Evolutionary conservation across 2,113 vertebrate species (phyloP).

Genomic region (Callorhinus ursinus): DNA sequence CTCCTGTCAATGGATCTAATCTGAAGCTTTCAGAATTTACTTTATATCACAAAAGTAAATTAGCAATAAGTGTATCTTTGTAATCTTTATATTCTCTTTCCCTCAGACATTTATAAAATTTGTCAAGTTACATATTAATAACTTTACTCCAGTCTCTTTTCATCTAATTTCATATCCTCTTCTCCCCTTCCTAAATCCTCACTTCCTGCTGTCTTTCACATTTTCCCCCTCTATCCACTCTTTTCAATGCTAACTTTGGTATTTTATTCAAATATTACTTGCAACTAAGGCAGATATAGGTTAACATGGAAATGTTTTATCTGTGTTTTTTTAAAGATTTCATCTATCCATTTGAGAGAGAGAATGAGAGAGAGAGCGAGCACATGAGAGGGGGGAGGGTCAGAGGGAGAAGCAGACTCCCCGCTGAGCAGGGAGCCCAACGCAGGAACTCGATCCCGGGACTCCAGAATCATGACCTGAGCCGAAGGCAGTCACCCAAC

Average conservation of each 20-base stretch:
- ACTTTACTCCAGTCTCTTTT: not conserved
- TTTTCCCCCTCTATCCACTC: not conserved
- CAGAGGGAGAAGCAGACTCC: too few relatives aligned
- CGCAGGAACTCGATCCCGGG: too few relatives aligned
- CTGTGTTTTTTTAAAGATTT: not conserved
- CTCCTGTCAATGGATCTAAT: not conserved
- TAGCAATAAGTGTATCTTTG: not conserved
- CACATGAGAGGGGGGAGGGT: too few relatives aligned
- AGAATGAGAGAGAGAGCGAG: too few relatives aligned
- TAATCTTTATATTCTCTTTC: not conserved
- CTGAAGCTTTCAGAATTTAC: not conserved
- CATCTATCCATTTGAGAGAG: too few relatives aligned
- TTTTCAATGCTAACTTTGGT: not conserved
- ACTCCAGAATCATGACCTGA: too few relatives aligned
- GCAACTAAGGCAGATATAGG: not conserved
- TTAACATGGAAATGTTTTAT: not conserved
- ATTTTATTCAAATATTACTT: constrained; percentile 14
- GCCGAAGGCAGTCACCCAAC: too few relatives aligned
- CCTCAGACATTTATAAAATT: constrained; percentile 12
- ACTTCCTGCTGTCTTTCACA: not conserved
- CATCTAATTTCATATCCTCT: not conserved
- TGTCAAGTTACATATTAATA: not conserved
- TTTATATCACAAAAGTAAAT: constrained; percentile 24
- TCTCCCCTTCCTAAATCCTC: not conserved
- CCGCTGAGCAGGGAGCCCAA: too few relatives aligned